Conservation (phyloP, 2,888 invertebrate genomes). For the Julus scanicus region DNA sequence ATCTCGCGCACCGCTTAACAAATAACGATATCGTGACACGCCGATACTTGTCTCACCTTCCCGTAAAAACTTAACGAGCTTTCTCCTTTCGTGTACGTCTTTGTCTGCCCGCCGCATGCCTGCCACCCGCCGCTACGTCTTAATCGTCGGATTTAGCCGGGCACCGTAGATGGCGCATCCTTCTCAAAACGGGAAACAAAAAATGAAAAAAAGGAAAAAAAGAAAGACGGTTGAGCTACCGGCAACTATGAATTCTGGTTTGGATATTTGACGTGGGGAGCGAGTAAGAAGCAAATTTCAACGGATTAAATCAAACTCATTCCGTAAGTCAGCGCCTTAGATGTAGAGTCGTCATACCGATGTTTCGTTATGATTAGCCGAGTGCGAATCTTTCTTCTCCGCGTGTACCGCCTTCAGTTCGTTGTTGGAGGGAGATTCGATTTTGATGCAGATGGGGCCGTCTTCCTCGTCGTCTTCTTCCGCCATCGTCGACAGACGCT, state of each 20-base stretch:
- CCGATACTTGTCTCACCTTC: neutral
- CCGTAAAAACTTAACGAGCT: neutral
- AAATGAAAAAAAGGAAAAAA: neutral
- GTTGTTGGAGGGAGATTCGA: conserved; percentile 61
- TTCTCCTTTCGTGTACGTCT: neutral
- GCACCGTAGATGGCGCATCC: neutral
- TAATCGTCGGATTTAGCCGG: neutral
- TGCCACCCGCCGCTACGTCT: neutral
- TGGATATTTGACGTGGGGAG: conserved; percentile 3
- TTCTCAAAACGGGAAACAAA: neutral
- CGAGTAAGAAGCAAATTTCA: conserved; percentile 2
- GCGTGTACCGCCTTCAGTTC: conserved; percentile 30
- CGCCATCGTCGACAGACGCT: conserved; percentile 84
- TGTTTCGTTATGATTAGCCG: conserved; percentile 59
- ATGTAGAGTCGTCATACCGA: conserved; percentile 57
- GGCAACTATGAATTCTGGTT: conserved; percentile 21
- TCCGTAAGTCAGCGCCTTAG: neutral
- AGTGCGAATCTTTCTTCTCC: conserved; percentile 56
- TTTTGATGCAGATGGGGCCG: conserved; percentile 62
- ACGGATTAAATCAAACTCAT: conserved; percentile 15
- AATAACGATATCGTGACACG: neutral
- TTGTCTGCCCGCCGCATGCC: too few relatives aligned
- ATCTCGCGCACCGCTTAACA: neutral
- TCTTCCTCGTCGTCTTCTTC: conserved; percentile 86
- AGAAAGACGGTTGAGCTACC: conserved; percentile 16